A percentile compares a stretch with the other conserved stretches of the same genome.
Evolutionary conservation across 2,888 invertebrate genomes (phyloP).

Genomic region (Drosophila mimetica): DNA sequence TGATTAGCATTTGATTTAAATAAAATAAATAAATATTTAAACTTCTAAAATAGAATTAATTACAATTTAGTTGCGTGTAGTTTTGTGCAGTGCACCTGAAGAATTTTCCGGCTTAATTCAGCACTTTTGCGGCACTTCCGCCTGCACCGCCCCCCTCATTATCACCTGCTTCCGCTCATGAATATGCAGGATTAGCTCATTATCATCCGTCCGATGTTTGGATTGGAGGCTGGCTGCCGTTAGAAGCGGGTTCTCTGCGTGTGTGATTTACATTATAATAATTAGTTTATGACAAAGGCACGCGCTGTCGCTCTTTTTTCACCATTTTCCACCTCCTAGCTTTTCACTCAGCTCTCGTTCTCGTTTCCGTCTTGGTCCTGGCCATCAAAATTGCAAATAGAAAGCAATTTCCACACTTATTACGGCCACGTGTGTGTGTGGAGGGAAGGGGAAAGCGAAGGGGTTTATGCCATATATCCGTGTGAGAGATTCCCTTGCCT

Average conservation of each 20-base stretch:
- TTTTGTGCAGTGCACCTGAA: background rate
- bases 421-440: constrained; percentile 52
- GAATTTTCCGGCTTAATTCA: background rate
- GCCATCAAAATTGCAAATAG: constrained; percentile 66
- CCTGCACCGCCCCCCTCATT: constrained; percentile 3
- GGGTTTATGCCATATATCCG: constrained; percentile 10
- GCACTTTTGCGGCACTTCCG: constrained; percentile 1
- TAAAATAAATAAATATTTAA: background rate
- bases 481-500: constrained; percentile 3
- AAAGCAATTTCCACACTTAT: constrained; percentile 65
- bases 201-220: constrained; percentile 8
- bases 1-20: too few relatives aligned
- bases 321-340: background rate
- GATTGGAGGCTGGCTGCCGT: constrained; percentile 6
- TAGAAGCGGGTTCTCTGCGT: constrained; percentile 26
- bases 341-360: background rate
- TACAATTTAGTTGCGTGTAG: too few relatives aligned
- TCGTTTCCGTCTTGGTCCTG: constrained; percentile 9
- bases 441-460: background rate
- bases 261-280: constrained; percentile 66
- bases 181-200: constrained; percentile 18
- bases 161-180: constrained; percentile 9
- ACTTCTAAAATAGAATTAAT: too few relatives aligned
- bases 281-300: constrained; percentile 60
- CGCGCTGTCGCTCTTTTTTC: constrained; percentile 5